Evolutionary conservation across 1,140 invertebrate genomes (phyloP).

Genomic region (Mycetomoellerius zeteki): DNA sequence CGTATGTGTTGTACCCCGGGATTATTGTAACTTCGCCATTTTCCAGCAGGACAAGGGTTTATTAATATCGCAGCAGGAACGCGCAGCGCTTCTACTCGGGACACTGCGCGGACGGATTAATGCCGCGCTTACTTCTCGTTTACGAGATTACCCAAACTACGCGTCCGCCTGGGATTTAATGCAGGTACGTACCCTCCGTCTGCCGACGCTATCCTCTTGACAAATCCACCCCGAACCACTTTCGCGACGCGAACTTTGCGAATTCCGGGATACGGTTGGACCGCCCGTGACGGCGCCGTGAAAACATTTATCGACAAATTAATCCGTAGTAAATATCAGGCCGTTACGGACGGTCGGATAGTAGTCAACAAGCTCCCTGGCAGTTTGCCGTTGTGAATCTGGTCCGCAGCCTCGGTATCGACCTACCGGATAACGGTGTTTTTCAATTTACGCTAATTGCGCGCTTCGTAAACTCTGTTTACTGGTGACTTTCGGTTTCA

Average conservation of each 20-base stretch:
- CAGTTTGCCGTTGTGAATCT: slow-evolving; percentile 61
- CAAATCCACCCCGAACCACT: not conserved
- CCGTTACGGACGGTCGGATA: slow-evolving; percentile 17
- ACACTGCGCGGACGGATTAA: slow-evolving; percentile 77
- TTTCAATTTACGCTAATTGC: slow-evolving; percentile 68
- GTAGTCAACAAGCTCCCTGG: slow-evolving; percentile 56
- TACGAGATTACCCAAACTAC: slow-evolving; percentile 79
- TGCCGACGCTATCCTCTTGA: not conserved
- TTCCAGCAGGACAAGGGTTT: slow-evolving; percentile 74
- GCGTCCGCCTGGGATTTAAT: slow-evolving; percentile 76
- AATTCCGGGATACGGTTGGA: slow-evolving; percentile 16
- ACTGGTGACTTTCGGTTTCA: slow-evolving; percentile 46
- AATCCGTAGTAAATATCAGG: slow-evolving; percentile 57
- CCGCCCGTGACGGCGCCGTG: slow-evolving; percentile 41
- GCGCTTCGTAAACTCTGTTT: slow-evolving; percentile 48
- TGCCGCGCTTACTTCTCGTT: slow-evolving; percentile 80
- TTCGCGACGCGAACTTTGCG: slow-evolving; percentile 26
- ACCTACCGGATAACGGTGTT: slow-evolving; percentile 68
- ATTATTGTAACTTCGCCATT: slow-evolving; percentile 71
- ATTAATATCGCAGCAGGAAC: slow-evolving; percentile 74
- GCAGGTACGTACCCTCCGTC: slow-evolving; percentile 66
- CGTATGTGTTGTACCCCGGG: slow-evolving; percentile 10
- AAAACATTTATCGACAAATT: slow-evolving; percentile 68
- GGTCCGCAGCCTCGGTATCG: slow-evolving; percentile 60
- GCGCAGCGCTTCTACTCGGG: slow-evolving; percentile 67